These are phyloP conservation scores for Hyperoplus immaculatus DNA, from an alignment of 2,797 vertebrate genomes.

Conservation along the genomic window DNA sequence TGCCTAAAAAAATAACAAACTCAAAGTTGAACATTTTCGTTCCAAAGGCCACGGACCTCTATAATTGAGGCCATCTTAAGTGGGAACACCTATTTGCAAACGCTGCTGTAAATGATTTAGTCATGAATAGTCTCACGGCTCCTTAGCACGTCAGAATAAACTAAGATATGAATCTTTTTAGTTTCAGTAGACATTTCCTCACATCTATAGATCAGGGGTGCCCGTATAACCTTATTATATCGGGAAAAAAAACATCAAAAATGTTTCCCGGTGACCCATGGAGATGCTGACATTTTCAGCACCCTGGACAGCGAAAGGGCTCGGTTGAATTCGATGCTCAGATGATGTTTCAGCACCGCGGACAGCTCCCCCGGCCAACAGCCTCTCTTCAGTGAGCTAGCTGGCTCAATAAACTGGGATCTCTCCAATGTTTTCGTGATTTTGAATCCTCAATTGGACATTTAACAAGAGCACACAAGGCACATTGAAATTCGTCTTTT, in stretches of 20 bases:
- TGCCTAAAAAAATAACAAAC: conserved; percentile 6
- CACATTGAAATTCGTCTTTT: no score
- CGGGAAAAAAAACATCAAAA: no score
- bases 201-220: not conserved
- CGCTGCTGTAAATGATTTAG: not conserved
- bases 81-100: conserved; percentile 9
- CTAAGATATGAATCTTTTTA: not conserved
- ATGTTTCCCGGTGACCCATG: not conserved
- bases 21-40: conserved; percentile 1
- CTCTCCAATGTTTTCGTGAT: conserved; percentile 26
- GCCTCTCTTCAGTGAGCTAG: conserved; percentile 21
- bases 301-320: conserved; percentile 48
- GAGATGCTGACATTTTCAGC: conserved; percentile 36
- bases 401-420: not conserved
- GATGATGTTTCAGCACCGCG: conserved; percentile 59
- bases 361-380: conserved; percentile 51
- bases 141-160: not conserved
- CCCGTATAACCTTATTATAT: not conserved
- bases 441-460: conserved; percentile 28
- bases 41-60: not conserved
- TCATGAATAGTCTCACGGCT: not conserved
- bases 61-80: conserved; percentile 13
- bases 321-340: not conserved
- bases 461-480: conserved; percentile 1
- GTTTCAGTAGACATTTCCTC: not conserved